A percentile compares a stretch with the other conserved stretches of the same genome.
Conservation (phyloP, 2,888 invertebrate species). For the Eulithis testata region DNA sequence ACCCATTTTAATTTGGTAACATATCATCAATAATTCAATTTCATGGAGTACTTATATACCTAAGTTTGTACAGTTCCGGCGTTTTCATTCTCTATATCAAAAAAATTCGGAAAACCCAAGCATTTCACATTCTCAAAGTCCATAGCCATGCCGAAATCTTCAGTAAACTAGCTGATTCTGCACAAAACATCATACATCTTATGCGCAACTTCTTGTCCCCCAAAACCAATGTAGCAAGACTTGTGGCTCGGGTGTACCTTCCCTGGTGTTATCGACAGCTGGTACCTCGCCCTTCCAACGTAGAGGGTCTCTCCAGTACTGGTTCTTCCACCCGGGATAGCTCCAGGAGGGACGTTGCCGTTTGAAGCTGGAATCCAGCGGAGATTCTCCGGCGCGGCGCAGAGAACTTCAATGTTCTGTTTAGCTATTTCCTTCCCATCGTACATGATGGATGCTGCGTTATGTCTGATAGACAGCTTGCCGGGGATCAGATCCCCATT, state of each 20-base stretch:
- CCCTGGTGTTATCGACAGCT: slow-evolving; percentile 84
- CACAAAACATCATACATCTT: slow-evolving; percentile 77
- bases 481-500: slow-evolving; percentile 78
- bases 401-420: slow-evolving; percentile 76
- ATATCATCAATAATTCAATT: no score
- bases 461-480: slow-evolving; percentile 75
- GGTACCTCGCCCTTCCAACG: slow-evolving; percentile 83
- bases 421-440: slow-evolving; percentile 74
- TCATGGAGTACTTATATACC: no score
- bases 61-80: neutral
- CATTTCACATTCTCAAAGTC: slow-evolving; percentile 10
- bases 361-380: slow-evolving; percentile 83
- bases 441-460: slow-evolving; percentile 68
- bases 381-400: slow-evolving; percentile 65
- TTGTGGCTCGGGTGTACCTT: slow-evolving; percentile 80
- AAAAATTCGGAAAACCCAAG: neutral
- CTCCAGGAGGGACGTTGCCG: slow-evolving; percentile 81
- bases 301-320: slow-evolving; percentile 77
- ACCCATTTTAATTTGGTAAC: no score
- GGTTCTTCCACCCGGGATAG: slow-evolving; percentile 82
- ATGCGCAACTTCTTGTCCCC: slow-evolving; percentile 70
- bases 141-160: slow-evolving; percentile 8
- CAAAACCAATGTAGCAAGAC: slow-evolving; percentile 73
- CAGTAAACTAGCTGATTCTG: slow-evolving; percentile 58
- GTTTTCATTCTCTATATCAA: neutral